These are phyloP conservation scores for Pelecanus crispus DNA, from an alignment of 2,113 vertebrate species.

Conservation along the genomic window DNA sequence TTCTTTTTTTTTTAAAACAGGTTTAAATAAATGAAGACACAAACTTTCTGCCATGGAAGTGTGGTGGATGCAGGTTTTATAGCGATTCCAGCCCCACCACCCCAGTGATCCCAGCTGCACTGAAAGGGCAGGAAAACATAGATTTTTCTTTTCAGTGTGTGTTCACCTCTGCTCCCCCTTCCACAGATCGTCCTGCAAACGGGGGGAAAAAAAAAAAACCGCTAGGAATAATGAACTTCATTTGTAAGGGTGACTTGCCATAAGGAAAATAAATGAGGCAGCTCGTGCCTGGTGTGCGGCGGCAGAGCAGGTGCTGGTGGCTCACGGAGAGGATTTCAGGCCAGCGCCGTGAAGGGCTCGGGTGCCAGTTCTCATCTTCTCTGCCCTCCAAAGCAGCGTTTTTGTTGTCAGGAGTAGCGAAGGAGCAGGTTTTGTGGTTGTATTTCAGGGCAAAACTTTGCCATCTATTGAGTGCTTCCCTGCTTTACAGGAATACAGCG, in stretches of 20 bases:
- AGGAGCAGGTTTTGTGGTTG: not conserved
- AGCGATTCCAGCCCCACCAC: not conserved
- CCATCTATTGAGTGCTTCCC: not conserved
- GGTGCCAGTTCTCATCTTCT: not conserved
- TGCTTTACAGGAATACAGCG: not conserved
- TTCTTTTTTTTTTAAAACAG: not conserved
- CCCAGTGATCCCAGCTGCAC: not conserved
- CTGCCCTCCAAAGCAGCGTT: not conserved
- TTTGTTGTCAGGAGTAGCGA: not conserved
- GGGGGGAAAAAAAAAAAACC: not conserved
- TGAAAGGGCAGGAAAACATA: not conserved
- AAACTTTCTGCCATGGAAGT: not conserved
- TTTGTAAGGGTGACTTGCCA: not conserved
- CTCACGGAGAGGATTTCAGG: not conserved
- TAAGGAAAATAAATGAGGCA: not conserved
- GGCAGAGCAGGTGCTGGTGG: not conserved
- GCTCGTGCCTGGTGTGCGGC: fast-evolving
- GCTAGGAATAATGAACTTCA: not conserved
- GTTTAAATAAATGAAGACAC: not conserved
- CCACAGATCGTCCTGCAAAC: not conserved
- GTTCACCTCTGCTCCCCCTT: not conserved
- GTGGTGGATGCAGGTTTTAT: fast-evolving
- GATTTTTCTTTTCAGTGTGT: not conserved
- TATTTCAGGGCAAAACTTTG: not conserved
- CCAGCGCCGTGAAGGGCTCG: not conserved